A percentile compares a stretch with the other conserved stretches of the same genome.
phyloP scores from a whole-genome alignment of 2,113 vertebrate species.

The Nothobranchius furzeri region DNA sequence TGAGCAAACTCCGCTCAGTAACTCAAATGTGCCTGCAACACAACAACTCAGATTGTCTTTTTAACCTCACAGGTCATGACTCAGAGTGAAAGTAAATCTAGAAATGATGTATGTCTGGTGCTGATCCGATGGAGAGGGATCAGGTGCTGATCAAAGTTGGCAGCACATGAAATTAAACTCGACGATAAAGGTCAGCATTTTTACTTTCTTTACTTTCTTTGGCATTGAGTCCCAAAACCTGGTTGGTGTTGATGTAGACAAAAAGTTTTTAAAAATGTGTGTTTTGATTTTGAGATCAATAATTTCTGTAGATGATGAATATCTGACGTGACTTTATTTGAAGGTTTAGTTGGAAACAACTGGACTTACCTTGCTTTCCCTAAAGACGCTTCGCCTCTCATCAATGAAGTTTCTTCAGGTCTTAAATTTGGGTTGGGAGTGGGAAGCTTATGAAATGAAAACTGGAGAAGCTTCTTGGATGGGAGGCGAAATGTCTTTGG shows the following conservation, averaged over 20 bases:
- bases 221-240: background rate
- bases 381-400: too few relatives aligned
- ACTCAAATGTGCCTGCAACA: conserved; percentile 26
- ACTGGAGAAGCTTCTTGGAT: too few relatives aligned
- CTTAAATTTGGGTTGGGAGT: too few relatives aligned
- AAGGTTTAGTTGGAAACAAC: too few relatives aligned
- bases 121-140: background rate
- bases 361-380: too few relatives aligned
- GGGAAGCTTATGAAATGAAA: too few relatives aligned
- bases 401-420: too few relatives aligned
- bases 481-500: too few relatives aligned
- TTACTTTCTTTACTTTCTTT: background rate
- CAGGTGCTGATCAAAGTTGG: conserved; percentile 4
- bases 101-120: conserved; percentile 5
- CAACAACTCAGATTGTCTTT: conserved; percentile 34
- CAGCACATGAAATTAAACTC: conserved; percentile 7
- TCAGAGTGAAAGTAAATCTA: background rate
- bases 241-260: background rate
- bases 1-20: conserved; percentile 22
- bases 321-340: too few relatives aligned
- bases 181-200: conserved; percentile 1
- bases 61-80: conserved; percentile 19
- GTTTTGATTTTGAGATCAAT: too few relatives aligned
- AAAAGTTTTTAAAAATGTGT: background rate
- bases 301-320: too few relatives aligned